These are phyloP conservation scores for Pyrrhosoma nymphula DNA, from an alignment of 2,888 invertebrate species.

Conservation along the genomic window DNA sequence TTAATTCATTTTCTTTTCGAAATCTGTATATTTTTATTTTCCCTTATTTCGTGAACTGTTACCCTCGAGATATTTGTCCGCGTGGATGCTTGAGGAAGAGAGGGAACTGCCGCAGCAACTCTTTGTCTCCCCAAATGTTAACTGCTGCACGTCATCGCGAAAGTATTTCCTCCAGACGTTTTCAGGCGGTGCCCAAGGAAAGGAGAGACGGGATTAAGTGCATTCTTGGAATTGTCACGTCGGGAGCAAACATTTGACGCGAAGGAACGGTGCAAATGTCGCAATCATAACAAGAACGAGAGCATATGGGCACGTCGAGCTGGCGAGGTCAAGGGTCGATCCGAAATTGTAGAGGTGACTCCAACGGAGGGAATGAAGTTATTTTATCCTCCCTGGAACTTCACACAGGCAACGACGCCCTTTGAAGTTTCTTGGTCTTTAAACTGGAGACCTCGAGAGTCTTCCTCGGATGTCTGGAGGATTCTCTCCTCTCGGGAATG, in stretches of 20 bases:
- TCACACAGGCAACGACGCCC: background rate
- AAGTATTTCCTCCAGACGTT: background rate
- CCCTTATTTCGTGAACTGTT: background rate
- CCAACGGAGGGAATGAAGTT: background rate
- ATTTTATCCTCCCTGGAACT: background rate
- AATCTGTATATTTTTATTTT: background rate
- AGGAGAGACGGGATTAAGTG: background rate
- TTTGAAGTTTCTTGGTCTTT: background rate
- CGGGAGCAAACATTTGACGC: background rate
- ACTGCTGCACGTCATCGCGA: background rate
- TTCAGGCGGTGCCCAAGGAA: background rate
- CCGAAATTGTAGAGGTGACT: background rate
- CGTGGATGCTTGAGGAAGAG: background rate
- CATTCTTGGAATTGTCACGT: background rate
- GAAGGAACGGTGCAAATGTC: background rate
- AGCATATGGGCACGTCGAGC: background rate
- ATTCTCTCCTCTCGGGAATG: background rate
- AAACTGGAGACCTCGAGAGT: background rate
- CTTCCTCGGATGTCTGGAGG: background rate
- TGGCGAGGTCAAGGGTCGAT: constrained; percentile 9
- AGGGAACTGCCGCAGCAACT: background rate
- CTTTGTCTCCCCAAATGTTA: background rate
- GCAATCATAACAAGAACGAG: background rate
- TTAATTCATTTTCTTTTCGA: background rate
- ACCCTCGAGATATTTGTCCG: background rate